These are phyloP conservation scores for Salpingus planirostris DNA, from an alignment of 2,888 invertebrate genomes.

Conservation along the genomic window DNA sequence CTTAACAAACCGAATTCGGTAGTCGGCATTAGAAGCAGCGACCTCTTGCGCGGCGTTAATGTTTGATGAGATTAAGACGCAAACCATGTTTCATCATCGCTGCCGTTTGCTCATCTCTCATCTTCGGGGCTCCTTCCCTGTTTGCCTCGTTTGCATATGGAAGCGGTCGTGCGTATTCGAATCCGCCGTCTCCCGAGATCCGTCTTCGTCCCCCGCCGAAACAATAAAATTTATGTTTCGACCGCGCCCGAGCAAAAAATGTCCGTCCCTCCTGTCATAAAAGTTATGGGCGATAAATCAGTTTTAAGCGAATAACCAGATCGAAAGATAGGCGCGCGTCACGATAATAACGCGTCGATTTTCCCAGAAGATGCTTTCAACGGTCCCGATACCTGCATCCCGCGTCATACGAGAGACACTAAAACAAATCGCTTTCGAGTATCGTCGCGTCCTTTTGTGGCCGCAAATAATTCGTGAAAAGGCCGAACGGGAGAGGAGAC, in stretches of 20 bases:
- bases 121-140: slow-evolving; percentile 17
- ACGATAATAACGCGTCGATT: slow-evolving; percentile 17
- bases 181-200: no score
- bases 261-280: slow-evolving; percentile 34
- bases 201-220: no score
- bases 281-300: slow-evolving; percentile 37
- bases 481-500: not conserved
- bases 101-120: slow-evolving; percentile 23
- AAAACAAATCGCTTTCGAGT: not conserved
- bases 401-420: not conserved
- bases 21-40: slow-evolving; percentile 17
- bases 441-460: not conserved
- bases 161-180: no score
- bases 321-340: slow-evolving; percentile 21
- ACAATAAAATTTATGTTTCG: no score
- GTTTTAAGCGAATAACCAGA: slow-evolving; percentile 28
- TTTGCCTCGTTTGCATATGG: slow-evolving; percentile 19
- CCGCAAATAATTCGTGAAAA: no score
- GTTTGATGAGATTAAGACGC: slow-evolving; percentile 43
- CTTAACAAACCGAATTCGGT: slow-evolving; percentile 16
- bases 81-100: slow-evolving; percentile 41
- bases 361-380: slow-evolving; percentile 14
- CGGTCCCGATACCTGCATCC: slow-evolving; percentile 1
- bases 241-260: slow-evolving; percentile 30
- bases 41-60: slow-evolving; percentile 27